Percentiles rank a stretch among this genome's conserved stretches.
Evolutionary conservation across 2,797 vertebrate genomes (phyloP).

Genomic region (Borostomias antarcticus): DNA sequence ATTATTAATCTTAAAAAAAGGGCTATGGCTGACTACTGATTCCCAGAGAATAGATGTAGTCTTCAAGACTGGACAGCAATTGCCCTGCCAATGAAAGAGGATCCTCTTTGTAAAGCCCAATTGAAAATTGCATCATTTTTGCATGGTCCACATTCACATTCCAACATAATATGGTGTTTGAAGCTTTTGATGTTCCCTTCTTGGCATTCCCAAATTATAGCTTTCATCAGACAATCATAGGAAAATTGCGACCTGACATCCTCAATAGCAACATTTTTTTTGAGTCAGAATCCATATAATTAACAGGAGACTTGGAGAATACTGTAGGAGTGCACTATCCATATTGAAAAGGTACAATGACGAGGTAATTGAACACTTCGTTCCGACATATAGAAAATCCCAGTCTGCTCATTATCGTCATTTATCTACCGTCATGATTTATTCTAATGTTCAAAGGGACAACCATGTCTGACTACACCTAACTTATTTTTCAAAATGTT

Average conservation of each 20-base stretch:
- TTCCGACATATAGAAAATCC: not conserved
- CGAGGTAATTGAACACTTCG: no score
- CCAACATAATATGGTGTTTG: conserved; percentile 71
- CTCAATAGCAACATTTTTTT: conserved; percentile 61
- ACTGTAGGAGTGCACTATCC: not conserved
- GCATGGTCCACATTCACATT: conserved; percentile 78
- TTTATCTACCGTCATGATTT: no score
- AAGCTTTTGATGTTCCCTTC: conserved; percentile 73
- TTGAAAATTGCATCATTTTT: conserved; percentile 79
- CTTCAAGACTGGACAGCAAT: conserved; percentile 69
- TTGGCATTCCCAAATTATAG: conserved; percentile 73
- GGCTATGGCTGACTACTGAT: no score
- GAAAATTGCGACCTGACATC: conserved; percentile 71
- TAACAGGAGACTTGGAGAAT: conserved; percentile 28
- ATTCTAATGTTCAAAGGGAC: not conserved
- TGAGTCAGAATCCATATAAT: conserved; percentile 61
- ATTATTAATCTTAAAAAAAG: conserved; percentile 71
- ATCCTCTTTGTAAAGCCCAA: conserved; percentile 76
- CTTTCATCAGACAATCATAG: conserved; percentile 77
- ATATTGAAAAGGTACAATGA: not conserved
- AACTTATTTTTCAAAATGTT: no score
- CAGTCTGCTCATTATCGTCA: not conserved
- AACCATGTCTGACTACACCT: not conserved
- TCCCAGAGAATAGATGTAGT: conserved; percentile 44
- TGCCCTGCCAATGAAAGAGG: conserved; percentile 71